These are phyloP conservation scores for Abrostola tripartita DNA, from an alignment of 2,888 invertebrate genomes.

Conservation along the genomic window DNA sequence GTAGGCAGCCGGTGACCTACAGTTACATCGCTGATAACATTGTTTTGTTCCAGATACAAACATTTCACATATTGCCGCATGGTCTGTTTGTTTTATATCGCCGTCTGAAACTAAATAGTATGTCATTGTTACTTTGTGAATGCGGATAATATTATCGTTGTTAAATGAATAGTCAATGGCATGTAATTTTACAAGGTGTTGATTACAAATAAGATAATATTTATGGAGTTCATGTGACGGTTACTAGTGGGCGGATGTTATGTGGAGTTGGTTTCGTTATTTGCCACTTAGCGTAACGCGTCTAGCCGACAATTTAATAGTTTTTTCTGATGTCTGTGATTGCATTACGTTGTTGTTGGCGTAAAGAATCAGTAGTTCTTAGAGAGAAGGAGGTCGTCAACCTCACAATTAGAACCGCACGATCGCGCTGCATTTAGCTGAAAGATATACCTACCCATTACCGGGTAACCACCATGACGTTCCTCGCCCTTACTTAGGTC, in stretches of 20 bases:
- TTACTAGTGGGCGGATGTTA: constrained; percentile 10
- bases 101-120: constrained; percentile 34
- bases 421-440: no score
- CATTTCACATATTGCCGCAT: constrained; percentile 48
- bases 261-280: background rate
- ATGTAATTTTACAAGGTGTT: constrained; percentile 21
- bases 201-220: constrained; percentile 26
- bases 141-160: constrained; percentile 26
- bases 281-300: background rate
- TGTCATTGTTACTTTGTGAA: constrained; percentile 50
- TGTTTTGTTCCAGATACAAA: constrained; percentile 58
- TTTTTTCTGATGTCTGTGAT: no score
- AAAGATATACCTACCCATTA: no score
- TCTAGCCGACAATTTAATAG: no score
- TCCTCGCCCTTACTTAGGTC: no score
- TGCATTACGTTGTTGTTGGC: no score
- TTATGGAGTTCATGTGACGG: constrained; percentile 16
- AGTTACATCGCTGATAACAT: constrained; percentile 67
- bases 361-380: no score
- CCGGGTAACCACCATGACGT: no score
- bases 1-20: constrained; percentile 51
- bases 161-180: constrained; percentile 25
- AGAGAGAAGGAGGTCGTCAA: no score
- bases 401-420: no score
- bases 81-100: constrained; percentile 56